phyloP scores from a whole-genome alignment of 1,140 invertebrate genomes.

The Bombus consobrinus region DNA sequence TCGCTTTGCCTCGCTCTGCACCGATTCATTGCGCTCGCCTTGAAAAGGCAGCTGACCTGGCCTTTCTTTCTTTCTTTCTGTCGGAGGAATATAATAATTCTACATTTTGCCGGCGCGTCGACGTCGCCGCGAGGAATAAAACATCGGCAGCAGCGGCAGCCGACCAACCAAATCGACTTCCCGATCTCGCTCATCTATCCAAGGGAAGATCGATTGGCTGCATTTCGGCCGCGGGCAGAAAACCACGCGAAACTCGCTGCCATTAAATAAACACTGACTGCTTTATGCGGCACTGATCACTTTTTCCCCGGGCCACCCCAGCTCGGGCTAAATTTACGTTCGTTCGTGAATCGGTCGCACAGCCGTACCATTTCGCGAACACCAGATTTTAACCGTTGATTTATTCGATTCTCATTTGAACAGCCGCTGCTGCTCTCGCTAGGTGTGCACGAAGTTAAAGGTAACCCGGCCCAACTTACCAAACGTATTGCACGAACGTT shows the following conservation, averaged over 20 bases:
- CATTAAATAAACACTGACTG: conserved; percentile 31
- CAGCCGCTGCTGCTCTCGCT: background rate
- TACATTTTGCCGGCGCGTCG: conserved; percentile 61
- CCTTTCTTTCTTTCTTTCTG: conserved; percentile 42
- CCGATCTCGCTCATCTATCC: conserved; percentile 49
- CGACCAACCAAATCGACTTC: conserved; percentile 59
- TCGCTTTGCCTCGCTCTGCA: no score
- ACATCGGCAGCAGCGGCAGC: conserved; percentile 25
- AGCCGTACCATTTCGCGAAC: background rate
- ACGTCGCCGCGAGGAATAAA: conserved; percentile 64
- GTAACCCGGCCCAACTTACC: no score
- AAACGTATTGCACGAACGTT: no score
- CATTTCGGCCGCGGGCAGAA: background rate
- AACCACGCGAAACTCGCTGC: background rate
- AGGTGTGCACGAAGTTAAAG: no score
- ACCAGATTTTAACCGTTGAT: background rate
- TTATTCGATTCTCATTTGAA: conserved; percentile 11
- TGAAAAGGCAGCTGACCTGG: conserved; percentile 29
- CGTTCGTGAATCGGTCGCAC: background rate
- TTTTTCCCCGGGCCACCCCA: background rate
- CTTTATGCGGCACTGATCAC: conserved; percentile 23
- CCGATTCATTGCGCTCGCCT: background rate
- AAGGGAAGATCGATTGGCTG: conserved; percentile 34
- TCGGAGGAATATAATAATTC: conserved; percentile 64
- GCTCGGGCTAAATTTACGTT: conserved; percentile 1